Conservation (phyloP, 2,113 vertebrate species). For the Forbesichthys agassizii region DNA sequence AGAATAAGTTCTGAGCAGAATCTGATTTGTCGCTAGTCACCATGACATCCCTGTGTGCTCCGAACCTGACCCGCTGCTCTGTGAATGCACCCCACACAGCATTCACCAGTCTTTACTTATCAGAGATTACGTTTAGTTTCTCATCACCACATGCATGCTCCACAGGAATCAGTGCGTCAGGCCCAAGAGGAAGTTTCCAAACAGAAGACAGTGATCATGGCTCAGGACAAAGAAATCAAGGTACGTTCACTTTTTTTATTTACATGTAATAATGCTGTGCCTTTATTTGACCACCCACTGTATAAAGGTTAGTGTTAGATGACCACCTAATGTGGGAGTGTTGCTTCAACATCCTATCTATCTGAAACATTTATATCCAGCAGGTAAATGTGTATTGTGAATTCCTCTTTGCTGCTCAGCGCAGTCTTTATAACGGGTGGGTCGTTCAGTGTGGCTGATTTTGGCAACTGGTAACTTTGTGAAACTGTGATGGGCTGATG, state of each 20-base stretch:
- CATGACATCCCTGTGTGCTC: too few relatives aligned
- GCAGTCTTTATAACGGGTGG: not conserved
- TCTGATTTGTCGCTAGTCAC: too few relatives aligned
- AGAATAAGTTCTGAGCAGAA: too few relatives aligned
- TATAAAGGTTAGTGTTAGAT: not conserved
- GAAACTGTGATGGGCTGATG: too few relatives aligned
- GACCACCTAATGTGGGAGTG: too few relatives aligned
- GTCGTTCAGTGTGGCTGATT: not conserved
- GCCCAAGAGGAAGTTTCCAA: constrained; percentile 84
- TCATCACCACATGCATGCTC: not conserved
- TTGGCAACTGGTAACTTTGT: not conserved
- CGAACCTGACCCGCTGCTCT: too few relatives aligned
- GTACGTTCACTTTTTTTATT: constrained; percentile 18
- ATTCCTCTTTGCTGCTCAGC: too few relatives aligned
- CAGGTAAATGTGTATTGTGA: too few relatives aligned
- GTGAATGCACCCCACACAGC: too few relatives aligned
- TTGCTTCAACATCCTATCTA: too few relatives aligned
- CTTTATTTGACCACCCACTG: not conserved
- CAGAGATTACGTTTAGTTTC: not conserved
- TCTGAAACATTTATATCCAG: too few relatives aligned
- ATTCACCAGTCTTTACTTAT: too few relatives aligned
- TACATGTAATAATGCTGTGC: not conserved
- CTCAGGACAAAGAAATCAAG: constrained; percentile 85
- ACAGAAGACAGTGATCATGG: constrained; percentile 83
- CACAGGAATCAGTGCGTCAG: constrained; percentile 83